Evolutionary conservation across 2,797 vertebrate species (phyloP).

Genomic region (Erethizon dorsatum): DNA sequence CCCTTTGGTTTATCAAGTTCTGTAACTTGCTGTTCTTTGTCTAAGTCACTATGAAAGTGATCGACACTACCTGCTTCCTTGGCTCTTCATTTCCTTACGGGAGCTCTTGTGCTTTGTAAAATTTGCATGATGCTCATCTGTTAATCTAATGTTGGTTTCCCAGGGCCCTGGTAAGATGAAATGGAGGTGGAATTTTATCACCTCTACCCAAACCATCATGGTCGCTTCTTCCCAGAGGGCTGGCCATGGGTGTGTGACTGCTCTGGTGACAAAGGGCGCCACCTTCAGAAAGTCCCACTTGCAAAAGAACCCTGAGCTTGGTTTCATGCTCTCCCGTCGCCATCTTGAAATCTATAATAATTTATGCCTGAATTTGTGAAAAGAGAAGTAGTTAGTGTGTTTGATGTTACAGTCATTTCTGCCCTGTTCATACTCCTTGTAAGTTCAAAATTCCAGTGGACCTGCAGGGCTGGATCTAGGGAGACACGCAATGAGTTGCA

Average conservation of each 20-base stretch:
- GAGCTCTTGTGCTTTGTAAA: background rate
- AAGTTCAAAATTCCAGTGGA: background rate
- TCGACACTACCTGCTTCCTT: background rate
- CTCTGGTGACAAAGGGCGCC: background rate
- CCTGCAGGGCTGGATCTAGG: background rate
- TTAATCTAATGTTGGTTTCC: background rate
- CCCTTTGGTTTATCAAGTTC: background rate
- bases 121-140: background rate
- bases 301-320: background rate
- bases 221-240: fast-evolving
- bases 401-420: background rate
- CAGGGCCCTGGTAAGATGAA: background rate
- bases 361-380: background rate
- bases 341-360: background rate
- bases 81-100: background rate
- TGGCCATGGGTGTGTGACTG: fast-evolving
- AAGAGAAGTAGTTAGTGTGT: no score
- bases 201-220: background rate
- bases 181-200: background rate
- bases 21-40: background rate
- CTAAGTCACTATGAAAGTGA: background rate
- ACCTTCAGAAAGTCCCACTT: fast-evolving
- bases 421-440: fast-evolving
- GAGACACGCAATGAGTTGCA: fast-evolving
- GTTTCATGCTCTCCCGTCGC: background rate